Evolutionary conservation across 2,888 invertebrate species (phyloP).

Genomic region (Cistogaster globosa): DNA sequence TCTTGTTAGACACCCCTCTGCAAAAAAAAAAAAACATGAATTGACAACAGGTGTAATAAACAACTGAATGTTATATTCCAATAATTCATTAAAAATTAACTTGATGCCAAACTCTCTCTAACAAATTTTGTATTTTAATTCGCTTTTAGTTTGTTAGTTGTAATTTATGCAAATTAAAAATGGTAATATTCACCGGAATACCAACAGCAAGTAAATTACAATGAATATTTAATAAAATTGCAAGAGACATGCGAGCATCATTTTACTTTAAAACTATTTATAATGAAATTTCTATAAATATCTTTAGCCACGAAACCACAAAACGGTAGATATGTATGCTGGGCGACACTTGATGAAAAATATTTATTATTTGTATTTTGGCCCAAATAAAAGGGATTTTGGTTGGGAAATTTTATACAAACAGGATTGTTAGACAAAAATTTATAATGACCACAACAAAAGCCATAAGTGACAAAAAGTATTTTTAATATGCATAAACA

Average conservation of each 20-base stretch:
- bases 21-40: background rate
- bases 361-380: background rate
- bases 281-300: slow-evolving; percentile 24
- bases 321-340: slow-evolving; percentile 16
- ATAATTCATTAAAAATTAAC: slow-evolving; percentile 44
- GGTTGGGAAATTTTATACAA: background rate
- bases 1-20: background rate
- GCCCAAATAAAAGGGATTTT: background rate
- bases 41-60: slow-evolving; percentile 47
- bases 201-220: slow-evolving; percentile 46
- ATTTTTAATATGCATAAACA: slow-evolving; percentile 34
- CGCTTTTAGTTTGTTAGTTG: slow-evolving; percentile 7
- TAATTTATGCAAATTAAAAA: slow-evolving; percentile 68
- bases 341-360: slow-evolving; percentile 24
- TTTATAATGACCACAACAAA: slow-evolving; percentile 56
- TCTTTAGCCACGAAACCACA: slow-evolving; percentile 8
- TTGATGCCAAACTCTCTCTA: slow-evolving; percentile 43
- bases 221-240: slow-evolving; percentile 59
- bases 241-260: slow-evolving; percentile 5
- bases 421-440: slow-evolving; percentile 1
- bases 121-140: slow-evolving; percentile 45
- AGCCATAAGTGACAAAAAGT: slow-evolving; percentile 36
- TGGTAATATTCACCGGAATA: slow-evolving; percentile 34
- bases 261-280: slow-evolving; percentile 2
- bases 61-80: slow-evolving; percentile 17